Conservation (phyloP, 35 echinoderm and acorn worm genomes). For the Diadema setosum region DNA sequence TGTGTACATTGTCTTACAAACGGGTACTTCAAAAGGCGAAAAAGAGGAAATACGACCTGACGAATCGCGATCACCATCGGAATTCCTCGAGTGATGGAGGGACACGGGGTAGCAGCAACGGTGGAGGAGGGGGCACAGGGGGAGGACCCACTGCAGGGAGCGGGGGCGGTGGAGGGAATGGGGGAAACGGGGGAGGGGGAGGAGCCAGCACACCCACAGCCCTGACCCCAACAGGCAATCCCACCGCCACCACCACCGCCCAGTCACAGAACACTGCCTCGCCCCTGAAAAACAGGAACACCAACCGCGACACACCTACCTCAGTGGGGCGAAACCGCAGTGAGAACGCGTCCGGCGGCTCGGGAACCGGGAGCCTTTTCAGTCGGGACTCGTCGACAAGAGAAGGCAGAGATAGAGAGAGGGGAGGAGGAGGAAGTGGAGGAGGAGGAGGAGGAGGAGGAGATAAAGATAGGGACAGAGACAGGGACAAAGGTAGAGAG, state of each 20-base stretch:
- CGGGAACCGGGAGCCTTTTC: background rate
- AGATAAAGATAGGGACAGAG: constrained; percentile 22
- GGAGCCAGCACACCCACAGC: background rate
- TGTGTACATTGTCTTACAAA: constrained; percentile 97
- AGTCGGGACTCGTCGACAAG: background rate
- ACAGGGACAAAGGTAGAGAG: constrained; percentile 20
- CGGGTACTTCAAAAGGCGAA: constrained; percentile 95
- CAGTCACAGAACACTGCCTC: background rate
- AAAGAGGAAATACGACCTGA: constrained; percentile 91
- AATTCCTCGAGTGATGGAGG: background rate
- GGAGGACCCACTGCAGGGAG: background rate
- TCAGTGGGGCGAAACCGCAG: background rate
- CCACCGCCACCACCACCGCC: background rate
- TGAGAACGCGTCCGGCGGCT: background rate
- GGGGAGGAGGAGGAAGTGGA: background rate
- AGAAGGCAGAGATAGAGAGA: background rate
- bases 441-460: background rate
- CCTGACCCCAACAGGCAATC: background rate
- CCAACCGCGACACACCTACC: background rate
- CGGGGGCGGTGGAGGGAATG: background rate
- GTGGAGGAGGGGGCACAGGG: background rate
- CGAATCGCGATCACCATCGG: constrained; percentile 34
- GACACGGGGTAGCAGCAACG: background rate
- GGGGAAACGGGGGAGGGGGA: background rate
- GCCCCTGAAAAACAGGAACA: constrained; percentile 3